Base-by-base conservation (phyloP, 2,113 vertebrate genomes). In the Phyllopteryx taeniolatus region DNA sequence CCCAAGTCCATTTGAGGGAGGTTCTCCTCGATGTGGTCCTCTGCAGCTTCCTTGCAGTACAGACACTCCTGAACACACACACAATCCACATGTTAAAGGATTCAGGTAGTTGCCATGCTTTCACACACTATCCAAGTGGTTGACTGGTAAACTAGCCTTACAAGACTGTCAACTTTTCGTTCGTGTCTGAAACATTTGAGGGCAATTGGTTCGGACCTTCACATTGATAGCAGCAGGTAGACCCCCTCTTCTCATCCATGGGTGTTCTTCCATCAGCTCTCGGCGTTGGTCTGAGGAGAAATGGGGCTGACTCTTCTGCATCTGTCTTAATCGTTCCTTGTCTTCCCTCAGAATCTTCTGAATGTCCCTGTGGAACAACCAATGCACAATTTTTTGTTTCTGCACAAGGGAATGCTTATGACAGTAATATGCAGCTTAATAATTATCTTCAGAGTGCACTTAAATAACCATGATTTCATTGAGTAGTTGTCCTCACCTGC, bases 291-390 rank as follows among this genome's bases (percentile, higher is more conserved):
- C 90, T 2, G 95, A 94, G 0, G 94, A 91, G 84, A 99, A 96
- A 71, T 90, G 90, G 33, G 97, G 97, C 89, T 99, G 97, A 64
- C 89, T 88, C 79, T 92, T 95, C 89, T 94, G 96, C 94, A 99
- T 94, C 63, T 88, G 90, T 81, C 92, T 91, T 79, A 99, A 86
- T 74, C 93, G 92, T 80, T 95, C 91, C 27, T 93, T 91, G 87
- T 99, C 97, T 73, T 97, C 94, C 75, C 92, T 86, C 74, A 99
- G 83, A 72, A 99, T 94, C 0, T 86, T 85, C 51, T 95, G 93
- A 70, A 92, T 73, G 70, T 95, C 90, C 77, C 96, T 98, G 79
- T 72, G 79, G 60, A 42, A 3, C 12, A 51, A 39, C 7, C 22
- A 67, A 67, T 49, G 43, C 15, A 78, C 2, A 49, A 65, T 44